A percentile compares a stretch with the other conserved stretches of the same genome.
Evolutionary conservation across 2,113 vertebrate species (phyloP).

Genomic region (Hystrix brachyura): DNA sequence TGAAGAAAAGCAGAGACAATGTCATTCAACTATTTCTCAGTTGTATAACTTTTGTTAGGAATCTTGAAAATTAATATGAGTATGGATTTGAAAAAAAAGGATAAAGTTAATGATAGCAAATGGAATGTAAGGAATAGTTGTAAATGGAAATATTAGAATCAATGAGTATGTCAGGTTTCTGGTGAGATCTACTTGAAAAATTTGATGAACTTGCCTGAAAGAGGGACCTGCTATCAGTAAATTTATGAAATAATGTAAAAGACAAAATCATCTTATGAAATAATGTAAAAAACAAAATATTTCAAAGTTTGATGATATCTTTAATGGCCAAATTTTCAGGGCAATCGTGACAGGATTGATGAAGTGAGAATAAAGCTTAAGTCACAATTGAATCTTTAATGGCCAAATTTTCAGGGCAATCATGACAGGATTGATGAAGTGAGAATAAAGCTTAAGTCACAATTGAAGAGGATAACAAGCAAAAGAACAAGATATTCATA

Average conservation of each 20-base stretch:
- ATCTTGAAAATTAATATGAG: not conserved
- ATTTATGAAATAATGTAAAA: not conserved
- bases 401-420: not conserved
- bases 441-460: not conserved
- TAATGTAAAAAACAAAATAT: not conserved
- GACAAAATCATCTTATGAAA: not conserved
- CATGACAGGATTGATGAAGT: not conserved
- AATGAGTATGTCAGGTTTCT: not conserved
- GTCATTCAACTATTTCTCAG: not conserved
- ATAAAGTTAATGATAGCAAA: not conserved
- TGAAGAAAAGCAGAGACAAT: not conserved
- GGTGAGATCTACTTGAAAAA: not conserved
- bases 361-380: not conserved
- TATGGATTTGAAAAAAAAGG: not conserved
- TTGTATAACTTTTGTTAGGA: not conserved
- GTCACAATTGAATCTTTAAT: not conserved
- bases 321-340: not conserved
- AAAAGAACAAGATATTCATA: not conserved
- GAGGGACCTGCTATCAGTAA: not conserved
- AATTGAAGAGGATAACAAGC: not conserved
- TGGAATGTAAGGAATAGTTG: not conserved
- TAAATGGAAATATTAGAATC: not conserved
- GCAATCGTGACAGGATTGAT: not conserved
- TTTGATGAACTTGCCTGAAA: not conserved
- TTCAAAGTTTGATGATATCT: not conserved